A percentile compares a stretch with the other conserved stretches of the same genome.
Evolutionary conservation across 2,888 invertebrate genomes (phyloP).

Genomic region (Limnephilus auricula): DNA sequence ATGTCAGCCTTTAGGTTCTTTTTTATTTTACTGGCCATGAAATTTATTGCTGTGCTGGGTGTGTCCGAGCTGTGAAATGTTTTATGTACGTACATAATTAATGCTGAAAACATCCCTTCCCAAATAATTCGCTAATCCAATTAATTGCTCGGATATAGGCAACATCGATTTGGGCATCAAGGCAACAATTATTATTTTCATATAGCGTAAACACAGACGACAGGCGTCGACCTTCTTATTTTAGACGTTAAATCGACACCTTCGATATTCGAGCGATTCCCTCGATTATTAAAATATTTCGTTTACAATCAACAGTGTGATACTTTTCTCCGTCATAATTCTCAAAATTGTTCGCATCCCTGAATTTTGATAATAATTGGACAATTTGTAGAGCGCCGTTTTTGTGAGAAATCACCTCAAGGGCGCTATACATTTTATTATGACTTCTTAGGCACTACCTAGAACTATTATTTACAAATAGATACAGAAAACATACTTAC

Average conservation of each 20-base stretch:
- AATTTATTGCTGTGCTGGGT: too few relatives aligned
- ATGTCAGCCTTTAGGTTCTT: too few relatives aligned
- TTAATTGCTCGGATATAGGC: neutral
- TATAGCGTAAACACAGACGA: too few relatives aligned
- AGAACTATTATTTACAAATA: too few relatives aligned
- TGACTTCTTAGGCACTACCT: too few relatives aligned
- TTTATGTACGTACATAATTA: too few relatives aligned
- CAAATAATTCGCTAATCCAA: neutral
- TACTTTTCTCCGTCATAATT: neutral
- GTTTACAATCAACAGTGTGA: neutral
- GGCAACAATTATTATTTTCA: neutral
- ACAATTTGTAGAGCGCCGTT: too few relatives aligned
- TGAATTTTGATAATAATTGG: neutral
- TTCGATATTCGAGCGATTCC: neutral
- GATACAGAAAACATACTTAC: too few relatives aligned
- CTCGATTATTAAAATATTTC: neutral
- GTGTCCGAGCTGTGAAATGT: neutral
- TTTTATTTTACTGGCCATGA: too few relatives aligned
- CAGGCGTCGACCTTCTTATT: neutral
- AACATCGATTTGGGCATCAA: neutral
- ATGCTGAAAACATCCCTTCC: neutral
- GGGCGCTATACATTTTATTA: too few relatives aligned
- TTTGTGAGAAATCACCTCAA: too few relatives aligned
- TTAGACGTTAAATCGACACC: neutral
- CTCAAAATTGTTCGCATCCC: neutral